Conservation (phyloP, 2,888 invertebrate species). For the Leptinotarsa rubiginosa region DNA sequence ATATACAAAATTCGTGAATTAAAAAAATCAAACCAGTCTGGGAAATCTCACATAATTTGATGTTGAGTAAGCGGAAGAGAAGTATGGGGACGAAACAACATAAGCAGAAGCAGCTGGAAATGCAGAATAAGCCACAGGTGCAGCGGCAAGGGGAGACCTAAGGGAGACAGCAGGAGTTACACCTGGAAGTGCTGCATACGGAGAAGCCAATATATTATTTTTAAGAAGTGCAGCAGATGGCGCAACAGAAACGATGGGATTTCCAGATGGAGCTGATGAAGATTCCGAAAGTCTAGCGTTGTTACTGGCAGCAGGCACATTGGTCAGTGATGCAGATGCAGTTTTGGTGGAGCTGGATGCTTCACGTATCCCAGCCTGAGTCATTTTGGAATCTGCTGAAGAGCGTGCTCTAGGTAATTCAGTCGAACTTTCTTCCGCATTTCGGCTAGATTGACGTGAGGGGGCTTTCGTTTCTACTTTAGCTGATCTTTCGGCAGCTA, state of each 20-base stretch:
- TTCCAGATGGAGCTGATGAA: background rate
- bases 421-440: background rate
- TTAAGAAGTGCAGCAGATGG: background rate
- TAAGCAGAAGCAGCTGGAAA: background rate
- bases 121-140: slow-evolving; percentile 10
- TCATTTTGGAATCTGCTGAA: background rate
- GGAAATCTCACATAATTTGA: slow-evolving; percentile 17
- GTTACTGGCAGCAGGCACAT: background rate
- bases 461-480: background rate
- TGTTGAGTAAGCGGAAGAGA: slow-evolving; percentile 11
- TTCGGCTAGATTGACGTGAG: background rate
- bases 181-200: background rate
- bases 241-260: background rate
- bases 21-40: background rate
- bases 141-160: background rate
- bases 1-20: background rate
- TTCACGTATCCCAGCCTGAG: background rate
- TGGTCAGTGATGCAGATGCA: background rate
- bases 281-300: background rate
- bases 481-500: background rate
- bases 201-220: background rate
- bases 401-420: background rate
- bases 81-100: background rate
- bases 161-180: background rate
- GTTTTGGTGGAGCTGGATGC: background rate